These are phyloP conservation scores for Daboia siamensis DNA, from an alignment of 2,113 vertebrate species.

Conservation along the genomic window DNA sequence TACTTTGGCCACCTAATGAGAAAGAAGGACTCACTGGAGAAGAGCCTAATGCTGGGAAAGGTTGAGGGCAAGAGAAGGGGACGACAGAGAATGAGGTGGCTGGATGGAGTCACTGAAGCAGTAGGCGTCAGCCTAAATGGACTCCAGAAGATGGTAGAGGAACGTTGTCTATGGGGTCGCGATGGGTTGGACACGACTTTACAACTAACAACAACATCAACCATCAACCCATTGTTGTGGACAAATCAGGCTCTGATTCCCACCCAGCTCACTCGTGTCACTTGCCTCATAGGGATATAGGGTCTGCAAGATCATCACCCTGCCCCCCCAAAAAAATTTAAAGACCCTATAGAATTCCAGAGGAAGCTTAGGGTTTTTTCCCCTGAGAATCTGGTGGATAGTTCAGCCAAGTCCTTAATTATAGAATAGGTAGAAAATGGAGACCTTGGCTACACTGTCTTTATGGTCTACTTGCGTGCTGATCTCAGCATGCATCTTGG, in stretches of 20 bases:
- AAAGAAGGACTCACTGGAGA: no score
- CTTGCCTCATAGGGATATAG: neutral
- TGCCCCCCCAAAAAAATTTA: neutral
- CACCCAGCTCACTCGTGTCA: neutral
- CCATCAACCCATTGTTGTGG: neutral
- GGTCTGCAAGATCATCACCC: neutral
- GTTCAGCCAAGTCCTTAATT: neutral
- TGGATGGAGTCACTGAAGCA: no score
- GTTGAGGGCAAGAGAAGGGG: no score
- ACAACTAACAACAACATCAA: neutral
- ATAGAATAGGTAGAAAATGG: neutral
- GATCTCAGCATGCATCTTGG: neutral
- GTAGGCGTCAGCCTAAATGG: no score
- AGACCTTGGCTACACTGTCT: neutral
- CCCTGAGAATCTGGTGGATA: neutral
- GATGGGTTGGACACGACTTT: no score
- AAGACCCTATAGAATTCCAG: neutral
- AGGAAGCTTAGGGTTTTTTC: neutral
- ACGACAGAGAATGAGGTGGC: no score
- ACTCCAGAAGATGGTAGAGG: no score
- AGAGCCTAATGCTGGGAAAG: no score
- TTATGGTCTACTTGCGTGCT: neutral
- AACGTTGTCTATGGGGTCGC: no score
- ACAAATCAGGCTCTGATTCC: neutral
- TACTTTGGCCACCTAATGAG: no score